Base-by-base conservation (phyloP, 92 coral and sea anemone species). In the Pocillopora meandrina region DNA sequence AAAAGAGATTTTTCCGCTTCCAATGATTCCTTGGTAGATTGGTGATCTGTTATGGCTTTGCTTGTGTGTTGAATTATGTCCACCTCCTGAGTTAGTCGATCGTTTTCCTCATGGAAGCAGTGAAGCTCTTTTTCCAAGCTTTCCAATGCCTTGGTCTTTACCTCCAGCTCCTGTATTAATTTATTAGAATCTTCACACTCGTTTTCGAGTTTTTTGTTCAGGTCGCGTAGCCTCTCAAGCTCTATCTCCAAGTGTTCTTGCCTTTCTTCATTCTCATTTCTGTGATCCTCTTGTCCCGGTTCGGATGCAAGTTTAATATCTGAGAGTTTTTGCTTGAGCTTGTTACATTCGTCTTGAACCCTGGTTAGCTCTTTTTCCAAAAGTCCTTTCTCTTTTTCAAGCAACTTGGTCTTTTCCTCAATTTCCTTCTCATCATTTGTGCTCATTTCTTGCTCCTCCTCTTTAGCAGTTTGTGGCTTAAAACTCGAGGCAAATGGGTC, bases 371-470 rank as follows among this genome's bases (percentile, higher is more conserved):
- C 90, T 68, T 75, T 91, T 66, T 77, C 86, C 63, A 72, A 62
- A 71, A 79, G 80, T 56, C 82, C 74, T 59, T 81, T 93, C 90
- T 90, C 85, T 15, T 93, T 89, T 61, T 93, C 90, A 12, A 90
- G 62, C 81, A 85, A 42, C 60, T 80, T 84, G 7, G 91, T 80
- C 57, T 89, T 90, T 56, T 85, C 61, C 80, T 91, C 87, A 49
- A 87, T 76, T 56, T 87, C 89, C 62, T 79, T 60, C 73, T 86
- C 84, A 52, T 84, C 91, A 26, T 76, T 65, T 52, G 84, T 57
- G 56, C 84, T 61, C 31, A 80, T 77, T 71, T 87, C 75, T 15
- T 75, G 21, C 69, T 62, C 55, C 11, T 52, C 61, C 49, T 78
- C 85, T 60, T 62, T 77, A 56, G 79, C 81, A 21, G 84, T 34